Evolutionary conservation across 2,888 invertebrate species (phyloP), one percentile per base, ranked within the genome.

Genomic region (Oeneis ivallda): DNA sequence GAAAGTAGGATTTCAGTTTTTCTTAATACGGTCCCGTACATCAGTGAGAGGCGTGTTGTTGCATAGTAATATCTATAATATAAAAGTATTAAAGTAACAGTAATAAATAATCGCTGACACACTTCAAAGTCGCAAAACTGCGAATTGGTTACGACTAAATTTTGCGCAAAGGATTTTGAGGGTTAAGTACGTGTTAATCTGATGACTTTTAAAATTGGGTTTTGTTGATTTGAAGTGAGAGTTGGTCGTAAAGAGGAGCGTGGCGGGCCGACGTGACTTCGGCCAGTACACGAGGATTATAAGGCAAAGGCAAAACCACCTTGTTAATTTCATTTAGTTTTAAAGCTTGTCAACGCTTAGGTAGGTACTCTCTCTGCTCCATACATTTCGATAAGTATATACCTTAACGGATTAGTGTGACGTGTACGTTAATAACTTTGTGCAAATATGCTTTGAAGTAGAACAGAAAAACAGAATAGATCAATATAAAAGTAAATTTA

Each of bases 341-440:
- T 79, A 85, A 79, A 81, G 86, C 82, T 80, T 89, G 91, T 90
- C 90, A 88, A 80, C 89, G 84, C 80, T 85, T 83, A n/a, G n/a
- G n/a, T n/a, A n/a, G n/a, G n/a, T n/a, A 83, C 80, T 74, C 78
- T 75, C 70, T 73, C 77, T 72, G 74, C 80, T 79, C 76, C 78
- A 76, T 78, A 83, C 79, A 76, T 81, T 85, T 86, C 84, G 75
- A 37, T 37, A 37, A 8, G 9, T 37, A 9, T 34, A 85, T 87
- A 80, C 37, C 52, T 76, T 79, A 79, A 79, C 68, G 86, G 87
- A 86, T 89, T 89, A 87, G 19, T 45, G 70, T 61, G 52, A 37
- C 26, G 17, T 62, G 57, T 61, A 32, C 41, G 11, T 37, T 37
- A 50, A 41, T 56, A 57, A 45, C 58, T 15, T 8, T 53, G 45